These are phyloP conservation scores for Kuschelorhynchus macadamiae DNA, from an alignment of 2,888 invertebrate genomes.

Conservation along the genomic window DNA sequence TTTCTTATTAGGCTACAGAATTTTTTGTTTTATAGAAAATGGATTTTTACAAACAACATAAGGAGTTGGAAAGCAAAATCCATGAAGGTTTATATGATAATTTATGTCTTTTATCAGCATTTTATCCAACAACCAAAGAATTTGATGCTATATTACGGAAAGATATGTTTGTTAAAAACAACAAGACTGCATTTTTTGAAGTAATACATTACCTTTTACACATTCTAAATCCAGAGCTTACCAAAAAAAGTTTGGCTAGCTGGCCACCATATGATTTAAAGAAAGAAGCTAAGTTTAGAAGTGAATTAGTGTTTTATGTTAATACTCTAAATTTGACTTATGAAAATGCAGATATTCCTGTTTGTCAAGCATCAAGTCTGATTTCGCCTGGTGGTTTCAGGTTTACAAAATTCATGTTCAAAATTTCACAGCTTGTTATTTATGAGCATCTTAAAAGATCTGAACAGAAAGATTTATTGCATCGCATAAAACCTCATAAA, in stretches of 20 bases:
- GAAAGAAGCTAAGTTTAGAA: constrained; percentile 62
- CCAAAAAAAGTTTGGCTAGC: constrained; percentile 59
- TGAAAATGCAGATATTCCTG: constrained; percentile 61
- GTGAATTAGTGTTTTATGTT: constrained; percentile 61
- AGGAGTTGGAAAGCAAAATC: constrained; percentile 57
- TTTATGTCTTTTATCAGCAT: constrained; percentile 57
- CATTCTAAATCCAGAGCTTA: constrained; percentile 59
- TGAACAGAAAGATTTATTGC: constrained; percentile 29
- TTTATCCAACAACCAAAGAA: constrained; percentile 59
- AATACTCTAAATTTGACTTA: constrained; percentile 61
- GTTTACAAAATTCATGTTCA: constrained; percentile 63
- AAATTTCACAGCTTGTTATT: constrained; percentile 63
- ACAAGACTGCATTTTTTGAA: constrained; percentile 64
- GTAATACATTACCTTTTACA: constrained; percentile 63
- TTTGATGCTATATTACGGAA: constrained; percentile 60
- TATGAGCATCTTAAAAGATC: constrained; percentile 56
- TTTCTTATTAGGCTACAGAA: no score
- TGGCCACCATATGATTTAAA: constrained; percentile 63
- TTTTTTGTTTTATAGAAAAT: not conserved
- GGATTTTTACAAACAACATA: constrained; percentile 37
- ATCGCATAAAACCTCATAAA: constrained; percentile 46
- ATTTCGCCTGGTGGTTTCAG: constrained; percentile 64
- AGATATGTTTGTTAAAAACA: constrained; percentile 66
- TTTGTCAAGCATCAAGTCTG: constrained; percentile 63
- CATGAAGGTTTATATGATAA: constrained; percentile 62